These are phyloP conservation scores for Caenorhabditis doughertyi DNA, from an alignment of 2,888 invertebrate genomes.

Conservation along the genomic window DNA sequence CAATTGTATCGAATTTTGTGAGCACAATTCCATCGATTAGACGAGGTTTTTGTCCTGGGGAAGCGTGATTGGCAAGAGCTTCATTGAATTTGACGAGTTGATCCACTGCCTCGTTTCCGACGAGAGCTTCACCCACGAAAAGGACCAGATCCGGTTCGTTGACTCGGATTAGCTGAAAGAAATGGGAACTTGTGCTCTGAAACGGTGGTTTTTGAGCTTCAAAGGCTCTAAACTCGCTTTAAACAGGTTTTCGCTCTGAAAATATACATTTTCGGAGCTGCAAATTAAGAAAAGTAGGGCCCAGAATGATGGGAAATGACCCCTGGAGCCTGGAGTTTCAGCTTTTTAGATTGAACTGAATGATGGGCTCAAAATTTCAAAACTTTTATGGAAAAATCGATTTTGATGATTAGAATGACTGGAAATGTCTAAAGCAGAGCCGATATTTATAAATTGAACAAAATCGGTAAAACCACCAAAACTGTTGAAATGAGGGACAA, in stretches of 20 bases:
- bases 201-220: no score
- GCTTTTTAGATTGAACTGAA: background rate
- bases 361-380: background rate
- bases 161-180: conserved; percentile 91
- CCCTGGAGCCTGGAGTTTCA: background rate
- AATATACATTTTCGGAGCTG: no score
- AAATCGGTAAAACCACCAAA: no score
- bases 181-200: background rate
- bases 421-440: background rate
- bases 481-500: no score
- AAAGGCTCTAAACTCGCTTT: no score
- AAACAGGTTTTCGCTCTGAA: no score
- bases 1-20: conserved; percentile 99
- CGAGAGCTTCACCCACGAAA: conserved; percentile 99
- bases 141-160: conserved; percentile 98
- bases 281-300: background rate
- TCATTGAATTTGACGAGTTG: conserved; percentile 97
- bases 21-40: conserved; percentile 98
- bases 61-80: conserved; percentile 93
- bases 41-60: conserved; percentile 88
- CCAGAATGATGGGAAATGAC: background rate
- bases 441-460: background rate
- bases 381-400: conserved; percentile 8
- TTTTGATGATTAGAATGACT: background rate
- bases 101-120: conserved; percentile 99